These are phyloP conservation scores for Bolborhynchus lineola DNA, from an alignment of 2,113 vertebrate genomes.

Conservation along the genomic window DNA sequence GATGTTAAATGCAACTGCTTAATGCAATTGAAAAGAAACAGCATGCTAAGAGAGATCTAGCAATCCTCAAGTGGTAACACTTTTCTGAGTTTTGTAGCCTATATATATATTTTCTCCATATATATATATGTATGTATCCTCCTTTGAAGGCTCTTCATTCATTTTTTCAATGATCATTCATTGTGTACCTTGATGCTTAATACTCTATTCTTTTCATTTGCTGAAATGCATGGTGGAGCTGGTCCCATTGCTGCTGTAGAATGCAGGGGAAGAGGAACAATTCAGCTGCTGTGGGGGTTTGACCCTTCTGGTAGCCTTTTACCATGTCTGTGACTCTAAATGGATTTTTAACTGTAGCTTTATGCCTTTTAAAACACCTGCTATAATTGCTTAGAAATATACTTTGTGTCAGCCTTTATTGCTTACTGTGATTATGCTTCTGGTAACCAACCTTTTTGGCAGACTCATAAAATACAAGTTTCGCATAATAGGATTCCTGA, in stretches of 20 bases:
- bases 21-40: background rate
- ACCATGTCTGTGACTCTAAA: background rate
- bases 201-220: background rate
- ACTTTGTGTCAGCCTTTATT: slow-evolving; percentile 49
- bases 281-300: background rate
- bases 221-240: background rate
- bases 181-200: background rate
- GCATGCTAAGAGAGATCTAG: background rate
- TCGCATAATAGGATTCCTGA: slow-evolving; percentile 14
- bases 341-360: slow-evolving; percentile 35
- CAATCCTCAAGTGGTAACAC: background rate
- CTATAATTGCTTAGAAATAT: slow-evolving; percentile 43
- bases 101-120: background rate
- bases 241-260: background rate
- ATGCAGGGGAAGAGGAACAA: background rate
- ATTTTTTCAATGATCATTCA: background rate
- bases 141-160: background rate
- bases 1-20: background rate
- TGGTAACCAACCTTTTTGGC: slow-evolving; percentile 48
- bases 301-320: background rate
- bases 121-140: background rate
- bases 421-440: slow-evolving; percentile 13
- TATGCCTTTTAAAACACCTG: slow-evolving; percentile 52
- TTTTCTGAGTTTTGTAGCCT: background rate
- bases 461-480: slow-evolving; percentile 42